Base-by-base conservation (phyloP, 2,113 vertebrate genomes). In the Chlorodrepanis virens region DNA sequence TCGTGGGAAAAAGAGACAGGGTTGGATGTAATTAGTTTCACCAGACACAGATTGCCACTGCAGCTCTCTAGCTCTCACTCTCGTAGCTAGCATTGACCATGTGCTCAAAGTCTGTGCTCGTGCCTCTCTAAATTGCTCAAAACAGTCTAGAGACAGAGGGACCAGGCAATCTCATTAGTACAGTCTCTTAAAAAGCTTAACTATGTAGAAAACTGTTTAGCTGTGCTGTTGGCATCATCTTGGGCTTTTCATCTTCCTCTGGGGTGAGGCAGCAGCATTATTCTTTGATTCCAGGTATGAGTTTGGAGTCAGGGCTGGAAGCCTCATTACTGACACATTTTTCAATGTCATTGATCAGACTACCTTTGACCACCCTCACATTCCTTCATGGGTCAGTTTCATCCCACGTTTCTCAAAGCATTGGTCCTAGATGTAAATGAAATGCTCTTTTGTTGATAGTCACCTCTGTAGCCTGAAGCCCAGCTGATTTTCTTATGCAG, bases 11-110 rank as follows among this genome's bases (percentile, higher is more conserved):
- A 74, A 81, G 61, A 91, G 71, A 74, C 63, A 85, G 86, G 63
- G 89, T 70, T 96, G 87, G 63, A 63, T 96, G 85, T 79, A 74
- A 78, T 75, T 69, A 80, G 45, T 83, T 84, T 67, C 53, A 61
- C 53, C 72, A 77, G 84, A 65, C 52, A 61, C 2, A 1, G 60
- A 61, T 13, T 61, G 79, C 69, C 42, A 64, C 76, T 89, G 72
- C 70, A 81, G 72, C 61, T 89, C 74, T 76, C 44, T 83, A 70
- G 71, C 42, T 96, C 64, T 92, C 8, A 4, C 49, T 92, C 40
- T 64, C 39, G 63, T 83, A 79, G 82, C 84, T 85, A 61, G 70
- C 50, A 28, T 53, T 72, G 78, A 33, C 45, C 17, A 1, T 8
- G 60, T 67, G 83, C 83, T 90, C 47, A 10, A 15, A 83, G 33